Evolutionary conservation across 2,888 invertebrate species (phyloP), one percentile per base, ranked within the genome.

Genomic region (Drymonia ruficornis): DNA sequence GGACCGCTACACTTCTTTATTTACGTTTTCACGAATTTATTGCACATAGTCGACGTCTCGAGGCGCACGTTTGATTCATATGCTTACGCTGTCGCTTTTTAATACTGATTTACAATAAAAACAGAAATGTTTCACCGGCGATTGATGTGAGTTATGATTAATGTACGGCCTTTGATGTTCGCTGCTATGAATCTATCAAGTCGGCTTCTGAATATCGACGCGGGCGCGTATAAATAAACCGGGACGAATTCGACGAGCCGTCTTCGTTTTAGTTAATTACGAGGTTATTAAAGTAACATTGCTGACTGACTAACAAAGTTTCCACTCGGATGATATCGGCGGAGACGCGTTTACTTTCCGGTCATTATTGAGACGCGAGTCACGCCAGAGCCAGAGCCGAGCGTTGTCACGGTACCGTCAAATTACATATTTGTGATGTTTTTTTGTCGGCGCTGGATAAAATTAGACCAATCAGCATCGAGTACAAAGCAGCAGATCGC

Each of bases 31-130:
- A 87, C 86, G 77, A 89, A 89, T 90, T 88, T 87, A 89, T 87
- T 85, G 87, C 86, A 77, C 78, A 81, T 64, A 83, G 88, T 81
- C 83, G 88, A 89, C 89, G 88, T 90, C 88, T 86, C 79, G 83
- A 88, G 86, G 88, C 87, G 85, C 79, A 75, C 80, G 81, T 84
- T 87, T 91, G 91, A 91, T 91, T 90, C 88, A 90, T 89, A 80
- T 81, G 85, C 88, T 84, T 82, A 83, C 85, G 81, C 85, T 88
- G 89, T 90, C 89, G 84, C 90, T 87, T 90, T 91, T 91, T 91
- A 91, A 91, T 91, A 89, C 91, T 89, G 90, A 91, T 92, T 90
- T 89, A 91, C 91, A 91, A 91, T 91, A 91, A 92, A 92, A 91
- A 89, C 88, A 88, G 84, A 85, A 86, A 81, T 81, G 87, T 86